Evolutionary conservation across 1,140 invertebrate genomes (phyloP).

Genomic region (fruit fly (Drosophila melanogaster)): Release_6_plus_ISO1_MT NT_033779.5:9201501-9202000

Average conservation of each 20-base stretch:
- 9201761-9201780: constrained; percentile 76
- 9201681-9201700: constrained; percentile 20
- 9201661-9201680: constrained; percentile 2
- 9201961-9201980: constrained; percentile 77
- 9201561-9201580: neutral
- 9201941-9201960: constrained; percentile 30
- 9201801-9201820: constrained; percentile 6
- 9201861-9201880: constrained; percentile 64
- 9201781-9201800: constrained; percentile 75
- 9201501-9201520: neutral
- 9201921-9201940: constrained; percentile 73
- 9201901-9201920: constrained; percentile 30
- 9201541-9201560: neutral
- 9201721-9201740: constrained; percentile 63
- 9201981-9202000: constrained; percentile 54
- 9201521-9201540: neutral
- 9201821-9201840: constrained; percentile 18
- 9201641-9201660: too few species aligned
- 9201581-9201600: neutral
- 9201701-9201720: constrained; percentile 56
- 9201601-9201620: neutral
- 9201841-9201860: constrained; percentile 10
- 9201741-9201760: constrained; percentile 81
- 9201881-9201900: constrained; percentile 66
- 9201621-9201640: neutral